Base-by-base conservation (phyloP, 2,888 invertebrate species). In the Dynastes hyllus region DNA sequence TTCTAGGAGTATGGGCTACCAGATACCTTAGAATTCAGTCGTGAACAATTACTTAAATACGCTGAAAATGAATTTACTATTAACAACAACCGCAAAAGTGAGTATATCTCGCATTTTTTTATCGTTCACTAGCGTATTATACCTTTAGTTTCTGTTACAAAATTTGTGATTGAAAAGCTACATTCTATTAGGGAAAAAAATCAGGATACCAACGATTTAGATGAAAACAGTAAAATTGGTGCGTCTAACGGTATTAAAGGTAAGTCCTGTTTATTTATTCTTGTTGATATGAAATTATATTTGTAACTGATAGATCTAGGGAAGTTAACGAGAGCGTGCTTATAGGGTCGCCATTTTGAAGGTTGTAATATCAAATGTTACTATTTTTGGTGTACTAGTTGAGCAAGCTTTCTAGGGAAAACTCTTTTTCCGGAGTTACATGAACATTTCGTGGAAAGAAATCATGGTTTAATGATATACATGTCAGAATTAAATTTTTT, bases 1-100 rank as follows among this genome's bases (percentile, higher is more conserved):
- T 45, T 45, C 11, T 51, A 80, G 80, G 80, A 80, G 32, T 75
- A 61, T 63, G 80, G 76, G 9, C 61, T 58, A 6, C 76, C 77
- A n/a, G 65, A 63, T 8, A 70, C 78, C 13, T 29, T 40, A n/a
- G 53, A n/a, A 37, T 78, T 50, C 32, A 78, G n/a, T 61, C 29
- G 16, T 2, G 45, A 53, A 2, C 61, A 78, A 61, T 58, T 78
- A 69, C 13, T 80, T 40, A 61, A 63, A 37, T 80, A 78, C 61
- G 80, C 80, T 13, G 27, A n/a, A 11, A 63, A 27, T 16, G 67
- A 77, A 66, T 78, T 78, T 50, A 61, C 16, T 16, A 53, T 11
- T 32, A 67, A 71, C 37, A 53, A 9, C 11, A 61, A 13, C 8
- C 1, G 27, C 61, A 45, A 61, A 61, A 27, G 73, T 69, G 27